Percentiles rank a stretch among this genome's conserved stretches.
Evolutionary conservation across 2,888 invertebrate species (phyloP).

Genomic region (Morpho helenor): DNA sequence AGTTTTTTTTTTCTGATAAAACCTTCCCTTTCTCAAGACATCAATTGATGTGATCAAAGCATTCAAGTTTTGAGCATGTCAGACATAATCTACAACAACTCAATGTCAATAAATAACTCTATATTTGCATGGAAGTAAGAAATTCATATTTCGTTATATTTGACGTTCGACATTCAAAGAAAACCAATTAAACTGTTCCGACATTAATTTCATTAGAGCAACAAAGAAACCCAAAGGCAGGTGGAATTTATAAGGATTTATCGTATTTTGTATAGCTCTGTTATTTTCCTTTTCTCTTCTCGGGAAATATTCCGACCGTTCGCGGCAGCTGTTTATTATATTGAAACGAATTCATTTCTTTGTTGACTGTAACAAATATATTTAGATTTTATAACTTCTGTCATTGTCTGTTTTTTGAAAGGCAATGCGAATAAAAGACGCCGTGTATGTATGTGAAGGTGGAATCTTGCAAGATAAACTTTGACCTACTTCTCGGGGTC

Average conservation of each 20-base stretch:
- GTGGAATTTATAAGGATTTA: conserved; percentile 17
- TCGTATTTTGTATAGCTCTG: conserved; percentile 5
- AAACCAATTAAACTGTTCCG: conserved; percentile 8
- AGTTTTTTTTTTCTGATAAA: no score
- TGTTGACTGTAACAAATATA: background rate
- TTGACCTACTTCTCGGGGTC: no score
- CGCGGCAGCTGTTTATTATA: conserved; percentile 7
- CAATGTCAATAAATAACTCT: background rate
- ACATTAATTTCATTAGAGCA: conserved; percentile 15
- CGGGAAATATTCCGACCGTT: conserved; percentile 14
- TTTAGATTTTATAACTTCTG: no score
- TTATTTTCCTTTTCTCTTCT: conserved; percentile 1
- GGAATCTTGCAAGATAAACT: no score
- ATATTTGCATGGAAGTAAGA: conserved; percentile 3
- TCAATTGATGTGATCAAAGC: background rate
- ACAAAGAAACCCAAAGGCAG: conserved; percentile 9
- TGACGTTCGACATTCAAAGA: background rate
- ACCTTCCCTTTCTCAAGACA: no score
- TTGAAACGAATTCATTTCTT: conserved; percentile 3
- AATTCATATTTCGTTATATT: conserved; percentile 6
- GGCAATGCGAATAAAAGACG: no score
- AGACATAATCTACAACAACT: background rate
- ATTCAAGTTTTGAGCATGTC: background rate
- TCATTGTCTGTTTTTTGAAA: no score
- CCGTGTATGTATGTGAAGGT: no score